Base-by-base conservation (phyloP, 2,797 vertebrate genomes). In the Smutsia gigantea region DNA sequence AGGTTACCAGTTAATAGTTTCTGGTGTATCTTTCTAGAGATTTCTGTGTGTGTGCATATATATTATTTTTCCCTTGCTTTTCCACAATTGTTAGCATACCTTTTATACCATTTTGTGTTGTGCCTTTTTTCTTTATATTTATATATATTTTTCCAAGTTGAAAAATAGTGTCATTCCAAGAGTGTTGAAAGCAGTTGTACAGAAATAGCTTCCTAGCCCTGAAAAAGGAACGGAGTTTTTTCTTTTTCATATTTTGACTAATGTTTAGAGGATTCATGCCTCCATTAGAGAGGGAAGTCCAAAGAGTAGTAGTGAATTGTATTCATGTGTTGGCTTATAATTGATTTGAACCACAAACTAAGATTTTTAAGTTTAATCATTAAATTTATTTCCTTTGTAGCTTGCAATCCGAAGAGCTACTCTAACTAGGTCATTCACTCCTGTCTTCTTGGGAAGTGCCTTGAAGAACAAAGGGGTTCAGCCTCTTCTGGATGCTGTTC, bases 391-490 rank as follows among this genome's bases (percentile, higher is more conserved):
- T 51, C 78, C 61, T 0, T 96, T 59, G 55, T 94, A 99, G 99
- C 99, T 99, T 81, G 99, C 99, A 0, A 99, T 99, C 97, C 99
- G 99, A 92, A 99, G 99, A 97, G 99, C 99, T 18, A 99, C 99
- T 0, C 97, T 99, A 87, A 99, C 98, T 96, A 99, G 99, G 57
- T 97, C 98, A 75, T 99, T 99, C 97, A 99, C 98, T 9, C 99
- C 99, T 0, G 99, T 99, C 17, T 98, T 99, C 63, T 98, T 99
- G 96, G 99, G 99, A 95, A 99, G 99, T 17, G 99, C 99, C 17
- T 79, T 99, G 97, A 99, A 99, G 98, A 99, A 99, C 98, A 99
- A 99, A 97, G 99, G 99, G 2, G 99, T 99, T 5, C 99, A 99
- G 96, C 99, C 99, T 0, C 98, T 99, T 11, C 96, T 99, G 97